Base-by-base conservation (phyloP, 2,113 vertebrate species). In the Hepsetus odoe region DNA sequence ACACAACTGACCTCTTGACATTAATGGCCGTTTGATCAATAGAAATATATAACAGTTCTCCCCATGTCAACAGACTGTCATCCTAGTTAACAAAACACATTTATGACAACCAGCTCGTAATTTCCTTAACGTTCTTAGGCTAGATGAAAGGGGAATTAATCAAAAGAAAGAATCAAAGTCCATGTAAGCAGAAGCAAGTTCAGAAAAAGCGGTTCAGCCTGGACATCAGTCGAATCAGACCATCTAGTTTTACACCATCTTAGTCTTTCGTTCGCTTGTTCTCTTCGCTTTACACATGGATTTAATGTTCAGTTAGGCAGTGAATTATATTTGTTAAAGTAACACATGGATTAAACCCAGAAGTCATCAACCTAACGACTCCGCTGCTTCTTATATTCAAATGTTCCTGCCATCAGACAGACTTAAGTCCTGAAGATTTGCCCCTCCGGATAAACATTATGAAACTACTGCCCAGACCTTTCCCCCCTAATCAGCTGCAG, bases 391-490 rank as follows among this genome's bases (percentile, higher is more conserved):
- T 24, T 73, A 24, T 10, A 56, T 44, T 24, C n/a, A 24, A 65
- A 38, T 28, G 1, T 73, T 59, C 72, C 64, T 64, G 82, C 78
- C 64, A 42, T 61, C 58, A 40, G 4, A 22, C 20, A 14, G 22
- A 38, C 4, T 40, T 66, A 53, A 30, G 51, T 10, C 33, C 40
- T 65, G 14, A n/a, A 66, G 26, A 74, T 62, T 46, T 61, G 59
- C 4, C 46, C 2, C 46, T 46, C 24, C 12, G 56, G 26, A 66
- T 12, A 69, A 58, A 78, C 35, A 11, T 28, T 22, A 1, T 12
- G 26, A 53, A 6, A 22, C 42, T 51, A 4, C 14, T 22, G 26
- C 65, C 40, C 58, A 46, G 10, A 32, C 26, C 46, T 77, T 44
- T 58, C 68, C 14, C 20, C 51, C 46, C 46, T 20, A 20, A 49